phyloP scores from a whole-genome alignment of 35 echinoderm and acorn worm genomes.

The Holothuria glaberrima region DNA sequence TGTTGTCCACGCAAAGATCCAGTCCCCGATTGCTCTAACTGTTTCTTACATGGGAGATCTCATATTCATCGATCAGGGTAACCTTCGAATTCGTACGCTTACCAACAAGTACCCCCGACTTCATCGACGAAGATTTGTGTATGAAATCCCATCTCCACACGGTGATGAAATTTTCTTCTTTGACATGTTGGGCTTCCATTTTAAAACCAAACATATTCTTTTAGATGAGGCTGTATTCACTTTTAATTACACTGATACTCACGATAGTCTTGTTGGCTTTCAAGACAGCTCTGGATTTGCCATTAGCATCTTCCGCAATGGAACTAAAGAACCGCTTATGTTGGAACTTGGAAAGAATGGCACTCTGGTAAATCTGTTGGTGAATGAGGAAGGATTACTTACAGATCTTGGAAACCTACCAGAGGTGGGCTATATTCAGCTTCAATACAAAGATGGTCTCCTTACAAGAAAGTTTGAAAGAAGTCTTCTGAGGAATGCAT shows the following conservation, averaged over 20 bases:
- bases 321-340: conserved; percentile 54
- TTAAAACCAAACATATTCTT: conserved; percentile 72
- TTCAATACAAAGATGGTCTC: conserved; percentile 53
- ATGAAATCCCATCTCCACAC: conserved; percentile 71
- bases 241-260: conserved; percentile 78
- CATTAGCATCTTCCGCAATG: conserved; percentile 59
- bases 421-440: conserved; percentile 3
- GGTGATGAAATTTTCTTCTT: conserved; percentile 74
- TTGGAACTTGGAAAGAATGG: conserved; percentile 55
- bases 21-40: conserved; percentile 76
- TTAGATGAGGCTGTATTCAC: conserved; percentile 69
- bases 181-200: conserved; percentile 72
- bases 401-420: background rate
- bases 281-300: conserved; percentile 72
- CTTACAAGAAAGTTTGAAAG: conserved; percentile 55
- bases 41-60: conserved; percentile 59
- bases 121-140: conserved; percentile 47
- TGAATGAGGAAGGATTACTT: conserved; percentile 6
- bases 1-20: conserved; percentile 73
- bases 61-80: conserved; percentile 89
- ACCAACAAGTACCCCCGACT: conserved; percentile 49
- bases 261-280: conserved; percentile 61
- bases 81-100: conserved; percentile 82
- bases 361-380: conserved; percentile 1
- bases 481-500: conserved; percentile 45